Percentiles rank a stretch among this genome's conserved stretches.
Conservation (phyloP, 2,888 invertebrate genomes). For the Yponomeuta cagnagella region DNA sequence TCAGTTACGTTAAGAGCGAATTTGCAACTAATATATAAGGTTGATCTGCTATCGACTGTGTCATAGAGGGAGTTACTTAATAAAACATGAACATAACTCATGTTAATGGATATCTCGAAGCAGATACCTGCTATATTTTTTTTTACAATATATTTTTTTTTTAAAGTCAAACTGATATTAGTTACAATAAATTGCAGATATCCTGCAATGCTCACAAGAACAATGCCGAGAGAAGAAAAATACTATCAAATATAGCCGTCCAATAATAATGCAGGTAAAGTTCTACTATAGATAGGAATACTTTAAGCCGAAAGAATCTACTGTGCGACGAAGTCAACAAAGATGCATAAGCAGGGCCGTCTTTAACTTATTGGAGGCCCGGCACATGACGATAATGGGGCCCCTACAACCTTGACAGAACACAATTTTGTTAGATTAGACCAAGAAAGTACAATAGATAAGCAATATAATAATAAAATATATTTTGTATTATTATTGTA, state of each 20-base stretch:
- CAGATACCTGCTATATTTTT: not conserved
- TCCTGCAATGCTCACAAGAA: slow-evolving; percentile 41
- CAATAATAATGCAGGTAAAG: slow-evolving; percentile 86
- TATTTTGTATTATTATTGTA: too few species aligned
- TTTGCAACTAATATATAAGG: too few species aligned
- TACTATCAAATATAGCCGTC: slow-evolving; percentile 76
- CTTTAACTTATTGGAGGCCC: too few species aligned
- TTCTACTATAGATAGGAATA: not conserved
- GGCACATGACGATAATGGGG: too few species aligned
- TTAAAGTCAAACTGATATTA: not conserved
- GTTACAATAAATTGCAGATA: slow-evolving; percentile 34
- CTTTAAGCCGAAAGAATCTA: not conserved
- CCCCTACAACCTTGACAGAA: too few species aligned
- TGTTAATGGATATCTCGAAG: not conserved
- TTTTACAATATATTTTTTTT: not conserved
- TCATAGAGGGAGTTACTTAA: not conserved
- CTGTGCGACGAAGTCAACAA: not conserved
- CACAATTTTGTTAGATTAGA: too few species aligned
- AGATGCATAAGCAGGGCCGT: too few species aligned
- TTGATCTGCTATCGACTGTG: too few species aligned
- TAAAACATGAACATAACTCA: not conserved
- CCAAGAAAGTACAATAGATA: too few species aligned
- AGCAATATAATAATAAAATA: too few species aligned
- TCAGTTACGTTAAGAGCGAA: too few species aligned
- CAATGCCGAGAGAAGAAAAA: not conserved